Percentiles rank a stretch among this genome's conserved stretches.
phyloP scores from a whole-genome alignment of 2,888 invertebrate genomes.

The Drosophila quasianomalipes region DNA sequence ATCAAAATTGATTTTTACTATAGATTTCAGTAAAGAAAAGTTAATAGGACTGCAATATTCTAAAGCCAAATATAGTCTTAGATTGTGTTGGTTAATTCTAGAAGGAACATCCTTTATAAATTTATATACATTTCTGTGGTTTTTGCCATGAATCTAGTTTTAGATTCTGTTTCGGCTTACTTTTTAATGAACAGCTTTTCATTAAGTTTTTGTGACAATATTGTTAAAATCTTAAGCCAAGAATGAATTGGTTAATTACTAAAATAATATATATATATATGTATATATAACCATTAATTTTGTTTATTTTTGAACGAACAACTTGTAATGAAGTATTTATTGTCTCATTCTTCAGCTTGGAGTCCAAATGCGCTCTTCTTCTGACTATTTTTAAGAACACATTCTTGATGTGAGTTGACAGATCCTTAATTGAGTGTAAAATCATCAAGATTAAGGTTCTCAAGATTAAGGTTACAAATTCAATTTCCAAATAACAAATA shows the following conservation, averaged over 20 bases:
- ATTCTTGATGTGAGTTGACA: neutral
- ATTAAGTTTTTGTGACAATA: too few species aligned
- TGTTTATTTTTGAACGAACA: neutral
- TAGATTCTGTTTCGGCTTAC: too few species aligned
- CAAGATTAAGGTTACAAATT: neutral
- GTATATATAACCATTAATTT: too few species aligned
- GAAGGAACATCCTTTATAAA: neutral
- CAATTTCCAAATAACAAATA: neutral
- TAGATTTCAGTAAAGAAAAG: neutral
- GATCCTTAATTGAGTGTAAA: neutral
- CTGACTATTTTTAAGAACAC: too few species aligned
- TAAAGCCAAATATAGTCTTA: neutral
- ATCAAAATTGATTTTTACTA: neutral
- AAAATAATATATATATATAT: too few species aligned
- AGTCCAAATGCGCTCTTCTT: neutral
- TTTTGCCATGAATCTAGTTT: too few species aligned
- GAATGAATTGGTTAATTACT: too few species aligned
- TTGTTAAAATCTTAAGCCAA: too few species aligned
- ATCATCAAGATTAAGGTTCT: neutral
- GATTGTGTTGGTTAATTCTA: accelerated
- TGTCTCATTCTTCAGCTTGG: neutral
- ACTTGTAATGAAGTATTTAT: neutral
- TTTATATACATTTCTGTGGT: too few species aligned
- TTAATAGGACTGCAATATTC: neutral
- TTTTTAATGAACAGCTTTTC: too few species aligned